Conservation (phyloP, 2,888 invertebrate species). For the Oscheius sp. region DNA sequence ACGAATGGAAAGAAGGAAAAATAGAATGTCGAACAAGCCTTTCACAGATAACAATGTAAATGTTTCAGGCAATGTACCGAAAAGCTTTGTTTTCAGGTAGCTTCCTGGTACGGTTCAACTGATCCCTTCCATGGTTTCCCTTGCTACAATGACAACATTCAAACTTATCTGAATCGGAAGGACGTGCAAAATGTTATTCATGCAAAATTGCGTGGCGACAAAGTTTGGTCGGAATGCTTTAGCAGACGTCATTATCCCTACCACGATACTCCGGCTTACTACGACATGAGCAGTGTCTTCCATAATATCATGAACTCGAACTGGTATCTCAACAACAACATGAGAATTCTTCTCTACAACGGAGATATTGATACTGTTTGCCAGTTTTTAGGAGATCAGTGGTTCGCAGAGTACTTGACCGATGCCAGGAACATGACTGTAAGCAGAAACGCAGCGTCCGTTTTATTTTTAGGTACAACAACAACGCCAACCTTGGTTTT, state of each 20-base stretch:
- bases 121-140: constrained; percentile 62
- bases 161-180: constrained; percentile 61
- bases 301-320: constrained; percentile 46
- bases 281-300: constrained; percentile 56
- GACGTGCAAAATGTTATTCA: constrained; percentile 67
- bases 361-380: constrained; percentile 58
- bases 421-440: constrained; percentile 46
- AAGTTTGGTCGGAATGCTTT: constrained; percentile 28
- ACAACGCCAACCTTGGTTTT: constrained; percentile 48
- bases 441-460: background rate
- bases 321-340: constrained; percentile 43
- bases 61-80: constrained; percentile 14
- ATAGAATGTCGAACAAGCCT: background rate
- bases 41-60: constrained; percentile 40
- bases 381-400: constrained; percentile 57
- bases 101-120: constrained; percentile 60
- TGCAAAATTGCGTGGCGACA: constrained; percentile 42
- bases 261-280: constrained; percentile 48
- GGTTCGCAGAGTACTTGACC: constrained; percentile 51
- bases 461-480: constrained; percentile 19
- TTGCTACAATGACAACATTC: constrained; percentile 60
- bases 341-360: constrained; percentile 57
- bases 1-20: constrained; percentile 6
- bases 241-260: constrained; percentile 36
- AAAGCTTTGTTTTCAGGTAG: constrained; percentile 31